These are phyloP conservation scores for Xylocopa sonorina DNA, from an alignment of 1,140 invertebrate genomes.

Conservation along the genomic window DNA sequence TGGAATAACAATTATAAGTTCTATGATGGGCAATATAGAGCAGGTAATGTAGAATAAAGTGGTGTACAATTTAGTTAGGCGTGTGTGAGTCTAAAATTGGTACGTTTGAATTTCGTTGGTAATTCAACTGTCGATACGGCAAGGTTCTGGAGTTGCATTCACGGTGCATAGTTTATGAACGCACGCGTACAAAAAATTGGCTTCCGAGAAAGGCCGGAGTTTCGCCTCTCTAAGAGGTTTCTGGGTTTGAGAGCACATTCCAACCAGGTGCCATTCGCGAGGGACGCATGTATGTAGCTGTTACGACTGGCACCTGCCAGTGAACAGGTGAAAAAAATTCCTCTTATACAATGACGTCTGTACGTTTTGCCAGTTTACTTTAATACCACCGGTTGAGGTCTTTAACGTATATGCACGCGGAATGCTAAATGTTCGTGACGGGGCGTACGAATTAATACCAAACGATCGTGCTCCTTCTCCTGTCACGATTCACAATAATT, in stretches of 20 bases:
- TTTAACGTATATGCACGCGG: neutral
- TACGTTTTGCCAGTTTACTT: neutral
- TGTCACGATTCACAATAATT: conserved; percentile 42
- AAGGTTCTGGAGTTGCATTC: too few species aligned
- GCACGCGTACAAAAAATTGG: too few species aligned
- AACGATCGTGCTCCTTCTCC: conserved; percentile 22
- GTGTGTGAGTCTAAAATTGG: too few species aligned
- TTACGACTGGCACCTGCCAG: conserved; percentile 16
- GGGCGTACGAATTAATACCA: neutral
- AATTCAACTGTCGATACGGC: too few species aligned
- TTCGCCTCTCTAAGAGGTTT: too few species aligned
- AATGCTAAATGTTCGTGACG: neutral
- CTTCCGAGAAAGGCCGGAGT: too few species aligned
- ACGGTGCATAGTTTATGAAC: too few species aligned
- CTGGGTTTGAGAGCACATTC: conserved; percentile 21
- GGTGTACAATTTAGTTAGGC: too few species aligned
- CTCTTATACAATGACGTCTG: conserved; percentile 1
- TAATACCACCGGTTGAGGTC: neutral
- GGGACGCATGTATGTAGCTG: conserved; percentile 2
- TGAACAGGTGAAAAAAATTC: conserved; percentile 20
- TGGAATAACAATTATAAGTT: too few species aligned
- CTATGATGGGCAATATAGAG: too few species aligned
- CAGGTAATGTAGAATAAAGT: too few species aligned
- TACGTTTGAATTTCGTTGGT: too few species aligned
- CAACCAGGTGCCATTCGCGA: conserved; percentile 21